Evolutionary conservation across 2,888 invertebrate genomes (phyloP).

Genomic region (Carpatolechia fugitivella): DNA sequence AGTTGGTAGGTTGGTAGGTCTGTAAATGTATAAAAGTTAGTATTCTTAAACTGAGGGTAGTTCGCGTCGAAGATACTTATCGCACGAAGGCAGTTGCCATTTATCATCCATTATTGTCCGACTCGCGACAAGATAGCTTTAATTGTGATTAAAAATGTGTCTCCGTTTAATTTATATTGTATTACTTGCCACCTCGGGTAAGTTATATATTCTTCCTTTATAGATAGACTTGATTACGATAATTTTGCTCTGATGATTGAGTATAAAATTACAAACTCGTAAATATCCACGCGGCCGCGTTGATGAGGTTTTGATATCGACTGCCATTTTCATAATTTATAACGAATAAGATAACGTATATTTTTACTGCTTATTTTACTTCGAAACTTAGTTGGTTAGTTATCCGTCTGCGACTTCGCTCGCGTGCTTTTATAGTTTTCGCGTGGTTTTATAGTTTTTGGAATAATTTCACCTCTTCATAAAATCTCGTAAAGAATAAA

Average conservation of each 20-base stretch:
- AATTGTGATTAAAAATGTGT: slow-evolving; percentile 30
- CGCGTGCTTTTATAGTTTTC: no score
- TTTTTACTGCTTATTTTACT: slow-evolving; percentile 2
- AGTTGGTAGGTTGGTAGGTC: no score
- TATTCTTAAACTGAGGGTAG: background rate
- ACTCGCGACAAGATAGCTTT: slow-evolving; percentile 9
- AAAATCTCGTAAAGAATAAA: no score
- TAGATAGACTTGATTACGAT: slow-evolving; percentile 5
- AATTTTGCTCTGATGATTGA: background rate
- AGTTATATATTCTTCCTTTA: slow-evolving; percentile 19
- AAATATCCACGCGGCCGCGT: slow-evolving; percentile 3
- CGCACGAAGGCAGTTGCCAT: background rate
- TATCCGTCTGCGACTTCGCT: no score
- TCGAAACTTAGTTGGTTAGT: no score
- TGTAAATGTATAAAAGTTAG: background rate
- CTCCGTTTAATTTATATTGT: slow-evolving; percentile 29
- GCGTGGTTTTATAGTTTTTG: no score
- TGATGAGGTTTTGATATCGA: slow-evolving; percentile 7
- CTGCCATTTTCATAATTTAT: slow-evolving; percentile 4
- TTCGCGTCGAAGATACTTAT: background rate
- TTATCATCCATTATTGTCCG: slow-evolving; percentile 2
- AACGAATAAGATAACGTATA: background rate
- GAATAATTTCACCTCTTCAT: no score
- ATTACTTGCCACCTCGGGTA: slow-evolving; percentile 36
- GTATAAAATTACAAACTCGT: background rate